phyloP scores from a whole-genome alignment of 2,113 vertebrate species.

The Copsychus sechellarum region DNA sequence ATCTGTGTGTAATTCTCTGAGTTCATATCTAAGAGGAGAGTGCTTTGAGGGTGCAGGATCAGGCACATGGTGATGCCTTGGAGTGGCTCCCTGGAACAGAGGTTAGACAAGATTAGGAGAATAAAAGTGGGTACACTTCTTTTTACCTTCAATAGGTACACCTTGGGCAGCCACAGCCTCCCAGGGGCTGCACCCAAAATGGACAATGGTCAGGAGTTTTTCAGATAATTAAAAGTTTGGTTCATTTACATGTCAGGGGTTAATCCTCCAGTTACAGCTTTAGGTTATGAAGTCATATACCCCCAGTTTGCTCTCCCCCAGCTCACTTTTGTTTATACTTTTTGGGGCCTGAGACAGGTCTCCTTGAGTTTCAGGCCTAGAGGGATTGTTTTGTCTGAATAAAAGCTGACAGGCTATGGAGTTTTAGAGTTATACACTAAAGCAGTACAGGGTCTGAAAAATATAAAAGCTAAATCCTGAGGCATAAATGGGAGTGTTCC shows the following conservation, averaged over 20 bases:
- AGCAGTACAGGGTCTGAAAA: not conserved
- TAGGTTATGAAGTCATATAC: not conserved
- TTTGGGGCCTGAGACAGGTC: not conserved
- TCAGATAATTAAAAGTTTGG: not conserved
- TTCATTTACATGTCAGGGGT: not conserved
- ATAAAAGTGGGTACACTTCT: not conserved
- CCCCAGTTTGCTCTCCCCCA: not conserved
- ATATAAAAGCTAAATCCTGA: not conserved
- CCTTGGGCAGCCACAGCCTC: not conserved
- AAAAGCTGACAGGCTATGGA: not conserved
- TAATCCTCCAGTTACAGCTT: not conserved
- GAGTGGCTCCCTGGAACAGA: not conserved
- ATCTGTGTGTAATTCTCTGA: not conserved
- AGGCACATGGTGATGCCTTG: not conserved
- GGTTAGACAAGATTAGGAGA: not conserved
- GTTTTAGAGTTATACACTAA: not conserved
- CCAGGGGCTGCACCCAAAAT: not conserved
- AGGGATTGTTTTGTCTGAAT: not conserved
- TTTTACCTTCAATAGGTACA: not conserved
- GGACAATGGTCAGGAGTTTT: rapidly evolving
- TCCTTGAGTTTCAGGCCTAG: not conserved
- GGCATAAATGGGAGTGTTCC: rapidly evolving
- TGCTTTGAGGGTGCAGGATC: not conserved
- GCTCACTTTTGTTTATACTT: not conserved
- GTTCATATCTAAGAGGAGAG: not conserved